Evolutionary conservation across 2,113 vertebrate species (phyloP), one percentile per base, ranked within the genome.

Genomic region (Talpa occidentalis): DNA sequence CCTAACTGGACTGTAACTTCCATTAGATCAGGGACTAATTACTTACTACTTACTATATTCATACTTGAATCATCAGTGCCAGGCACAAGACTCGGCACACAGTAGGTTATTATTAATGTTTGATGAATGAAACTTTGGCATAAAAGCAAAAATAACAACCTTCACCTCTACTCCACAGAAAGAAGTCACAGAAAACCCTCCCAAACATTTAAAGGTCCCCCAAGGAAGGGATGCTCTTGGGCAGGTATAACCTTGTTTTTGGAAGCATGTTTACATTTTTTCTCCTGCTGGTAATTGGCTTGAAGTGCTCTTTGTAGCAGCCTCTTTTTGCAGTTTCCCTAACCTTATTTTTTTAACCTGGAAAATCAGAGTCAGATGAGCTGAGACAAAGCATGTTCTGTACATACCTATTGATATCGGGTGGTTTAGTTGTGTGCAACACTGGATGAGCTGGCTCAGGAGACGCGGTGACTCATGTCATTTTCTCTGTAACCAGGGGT

Each of bases 401-500:
- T 2, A 24, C 35, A 24, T 8, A 83, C 78, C 47, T 76, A 56
- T 84, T 92, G 44, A 79, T 70, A 24, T 9, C 93, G 60, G 14
- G 64, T 82, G 56, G 69, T 47, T 90, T 93, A 59, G 11, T 82
- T 62, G 26, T 21, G 10, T 12, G 44, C 73, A n/a, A 32, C 54
- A 7, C 81, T 19, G 59, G 62, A 91, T 56, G 76, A 95, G 35
- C 82, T 93, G 82, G 30, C 78, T 86, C 79, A 60, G 70, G 79
- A 95, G 89, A 91, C 0, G 16, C 14, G 64, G 54, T 52, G 90
- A 93, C 87, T 94, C 89, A 52, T 91, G 95, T 64, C 90, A 85
- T 94, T 96, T 96, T 96, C 87, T 81, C 83, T 62, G 78, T 89
- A 95, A 96, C 74, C 91, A 93, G 92, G 40, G 44, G 82, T 94